Conservation (phyloP, 2,113 vertebrate genomes). For the Circaetus cinerascens region DNA sequence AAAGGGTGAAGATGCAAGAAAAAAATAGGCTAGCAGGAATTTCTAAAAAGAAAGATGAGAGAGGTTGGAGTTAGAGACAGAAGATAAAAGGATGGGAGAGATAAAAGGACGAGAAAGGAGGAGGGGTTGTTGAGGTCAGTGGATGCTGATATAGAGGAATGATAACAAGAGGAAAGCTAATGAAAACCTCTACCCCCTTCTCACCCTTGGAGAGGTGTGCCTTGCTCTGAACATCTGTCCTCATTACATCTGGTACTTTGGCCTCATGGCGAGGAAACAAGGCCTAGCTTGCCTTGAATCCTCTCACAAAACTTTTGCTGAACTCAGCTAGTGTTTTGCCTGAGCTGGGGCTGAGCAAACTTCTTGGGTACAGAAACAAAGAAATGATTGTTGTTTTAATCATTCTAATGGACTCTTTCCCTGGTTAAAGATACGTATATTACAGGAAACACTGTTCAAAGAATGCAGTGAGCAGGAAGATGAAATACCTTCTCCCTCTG, state of each 20-base stretch:
- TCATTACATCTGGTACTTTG: background rate
- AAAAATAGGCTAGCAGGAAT: background rate
- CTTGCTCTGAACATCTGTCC: background rate
- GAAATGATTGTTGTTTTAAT: background rate
- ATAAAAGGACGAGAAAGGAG: background rate
- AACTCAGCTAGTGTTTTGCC: background rate
- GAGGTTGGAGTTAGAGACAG: background rate
- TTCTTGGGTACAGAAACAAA: background rate
- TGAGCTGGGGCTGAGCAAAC: background rate
- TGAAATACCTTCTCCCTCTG: background rate
- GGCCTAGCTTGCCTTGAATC: background rate
- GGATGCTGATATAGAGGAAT: background rate
- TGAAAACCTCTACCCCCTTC: background rate
- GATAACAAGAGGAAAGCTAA: background rate
- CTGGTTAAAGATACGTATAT: background rate
- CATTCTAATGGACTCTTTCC: background rate
- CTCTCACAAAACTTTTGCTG: background rate
- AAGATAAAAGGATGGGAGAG: background rate
- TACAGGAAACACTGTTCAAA: background rate
- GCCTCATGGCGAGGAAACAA: background rate
- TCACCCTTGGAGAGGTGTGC: background rate
- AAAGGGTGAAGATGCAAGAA: background rate
- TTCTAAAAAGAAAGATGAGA: constrained; percentile 38
- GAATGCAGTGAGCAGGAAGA: background rate
- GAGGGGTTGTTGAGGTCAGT: background rate